These are phyloP conservation scores for Psittacula echo DNA, from an alignment of 2,797 vertebrate genomes.

Conservation along the genomic window DNA sequence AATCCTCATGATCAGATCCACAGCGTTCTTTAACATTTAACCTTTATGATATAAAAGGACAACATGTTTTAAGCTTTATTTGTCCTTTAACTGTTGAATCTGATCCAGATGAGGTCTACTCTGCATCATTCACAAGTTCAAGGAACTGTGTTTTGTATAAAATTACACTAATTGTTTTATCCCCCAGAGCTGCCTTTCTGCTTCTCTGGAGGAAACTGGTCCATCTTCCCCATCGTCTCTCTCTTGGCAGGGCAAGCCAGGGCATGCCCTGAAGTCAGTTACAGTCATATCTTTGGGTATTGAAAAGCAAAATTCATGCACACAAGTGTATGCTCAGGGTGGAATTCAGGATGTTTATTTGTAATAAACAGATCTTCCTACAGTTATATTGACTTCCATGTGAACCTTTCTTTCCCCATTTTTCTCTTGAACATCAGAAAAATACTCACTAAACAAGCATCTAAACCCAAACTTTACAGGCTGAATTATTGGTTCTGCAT, in stretches of 20 bases:
- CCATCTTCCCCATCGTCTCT: background rate
- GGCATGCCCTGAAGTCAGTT: background rate
- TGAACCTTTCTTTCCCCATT: accelerated
- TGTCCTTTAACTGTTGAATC: background rate
- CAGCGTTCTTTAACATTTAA: conserved; percentile 20
- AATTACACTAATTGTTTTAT: background rate
- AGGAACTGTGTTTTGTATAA: background rate
- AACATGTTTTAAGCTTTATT: background rate
- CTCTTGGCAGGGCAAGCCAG: background rate
- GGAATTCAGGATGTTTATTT: background rate
- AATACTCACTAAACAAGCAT: background rate
- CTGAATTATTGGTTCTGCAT: background rate
- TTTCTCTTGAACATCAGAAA: background rate
- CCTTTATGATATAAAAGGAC: conserved; percentile 7
- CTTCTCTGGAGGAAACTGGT: background rate
- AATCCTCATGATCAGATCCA: background rate
- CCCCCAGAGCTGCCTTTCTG: background rate
- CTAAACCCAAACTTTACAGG: background rate
- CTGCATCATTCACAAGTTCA: background rate
- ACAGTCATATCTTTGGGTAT: background rate
- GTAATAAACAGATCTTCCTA: background rate
- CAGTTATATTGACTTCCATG: background rate
- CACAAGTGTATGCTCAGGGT: no score
- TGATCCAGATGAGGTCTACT: background rate
- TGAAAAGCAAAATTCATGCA: background rate